Evolutionary conservation across 92 coral and sea anemone species (phyloP).

Genomic region (Plumapathes pennacea): DNA sequence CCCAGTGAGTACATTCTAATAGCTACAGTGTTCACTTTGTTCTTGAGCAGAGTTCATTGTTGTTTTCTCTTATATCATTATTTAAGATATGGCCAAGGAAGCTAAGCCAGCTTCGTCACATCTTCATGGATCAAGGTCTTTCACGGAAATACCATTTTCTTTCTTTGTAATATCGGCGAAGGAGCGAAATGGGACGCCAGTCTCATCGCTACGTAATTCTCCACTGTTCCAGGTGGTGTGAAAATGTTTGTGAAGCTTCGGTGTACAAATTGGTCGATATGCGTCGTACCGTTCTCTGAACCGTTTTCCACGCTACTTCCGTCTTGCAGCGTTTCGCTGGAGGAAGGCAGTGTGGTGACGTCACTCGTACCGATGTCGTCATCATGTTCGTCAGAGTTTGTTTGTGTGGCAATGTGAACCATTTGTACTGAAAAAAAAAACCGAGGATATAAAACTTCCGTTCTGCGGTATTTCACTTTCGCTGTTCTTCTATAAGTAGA

Average conservation of each 20-base stretch:
- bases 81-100: too few species aligned
- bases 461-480: not conserved
- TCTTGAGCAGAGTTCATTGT: too few species aligned
- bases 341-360: slow-evolving; percentile 7
- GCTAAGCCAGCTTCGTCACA: too few species aligned
- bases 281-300: slow-evolving; percentile 7
- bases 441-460: not conserved
- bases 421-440: slow-evolving; percentile 13
- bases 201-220: slow-evolving; percentile 42
- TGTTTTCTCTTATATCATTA: too few species aligned
- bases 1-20: too few species aligned
- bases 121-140: too few species aligned
- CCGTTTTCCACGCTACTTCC: slow-evolving; percentile 1
- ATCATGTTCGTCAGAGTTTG: slow-evolving; percentile 14
- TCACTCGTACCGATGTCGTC: slow-evolving; percentile 20
- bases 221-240: slow-evolving; percentile 9
- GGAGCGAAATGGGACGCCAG: slow-evolving; percentile 45
- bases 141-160: slow-evolving; percentile 47
- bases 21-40: too few species aligned
- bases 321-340: slow-evolving; percentile 1
- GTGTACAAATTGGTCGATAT: too few species aligned
- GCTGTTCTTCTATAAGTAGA: not conserved
- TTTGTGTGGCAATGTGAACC: slow-evolving; percentile 34
- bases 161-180: slow-evolving; percentile 45
- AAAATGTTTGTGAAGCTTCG: slow-evolving; percentile 16